Base-by-base conservation (phyloP, 2,888 invertebrate species). In the Dryococelus australis region DNA sequence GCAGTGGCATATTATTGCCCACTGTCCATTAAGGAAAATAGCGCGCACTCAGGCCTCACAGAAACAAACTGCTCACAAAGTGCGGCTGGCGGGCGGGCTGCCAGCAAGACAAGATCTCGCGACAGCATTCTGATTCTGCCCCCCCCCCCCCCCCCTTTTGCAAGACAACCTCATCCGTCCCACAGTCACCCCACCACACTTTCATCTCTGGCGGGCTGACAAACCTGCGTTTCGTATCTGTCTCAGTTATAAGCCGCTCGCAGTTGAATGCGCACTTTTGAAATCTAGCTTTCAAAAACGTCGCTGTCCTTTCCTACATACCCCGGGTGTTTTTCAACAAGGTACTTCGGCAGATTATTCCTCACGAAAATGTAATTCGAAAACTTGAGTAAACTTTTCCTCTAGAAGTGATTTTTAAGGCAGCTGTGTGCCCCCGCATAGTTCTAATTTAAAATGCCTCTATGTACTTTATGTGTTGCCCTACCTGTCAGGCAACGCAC, bases 1-100 rank as follows among this genome's bases (percentile, higher is more conserved):
- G 65, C 65, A 65, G 65, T 65, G 65, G 65, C 65, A 65, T 65
- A 65, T 65, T 65, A 65, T 65, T 65, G 65, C 65, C 65, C n/a
- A 6, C 13, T 65, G 65, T 65, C 65, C 65, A 65, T 65, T 65
- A 65, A 65, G 65, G 65, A 65, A 65, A 65, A 65, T 65, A 65
- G 65, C 65, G 65, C 65, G 65, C 65, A n/a, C 65, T 65, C 65
- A 65, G 65, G 24, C 65, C 8, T 8, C 65, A n/a, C 65, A 65
- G 65, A 65, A 65, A 65, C 65, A 65, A 65, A 65, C 65, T 65
- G 65, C 65, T n/a, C 10, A 20, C 65, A 65, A n/a, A 65, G 65
- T 65, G 65, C 65, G 65, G 20, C 65, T 65, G 65, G 65, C 65
- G 65, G 65, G 65, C 65, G 65, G 20, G 8, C 2, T n/a, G 65